Evolutionary conservation across 2,888 invertebrate species (phyloP), one percentile per base, ranked within the genome.

Genomic region (Geotrupes spiniger): DNA sequence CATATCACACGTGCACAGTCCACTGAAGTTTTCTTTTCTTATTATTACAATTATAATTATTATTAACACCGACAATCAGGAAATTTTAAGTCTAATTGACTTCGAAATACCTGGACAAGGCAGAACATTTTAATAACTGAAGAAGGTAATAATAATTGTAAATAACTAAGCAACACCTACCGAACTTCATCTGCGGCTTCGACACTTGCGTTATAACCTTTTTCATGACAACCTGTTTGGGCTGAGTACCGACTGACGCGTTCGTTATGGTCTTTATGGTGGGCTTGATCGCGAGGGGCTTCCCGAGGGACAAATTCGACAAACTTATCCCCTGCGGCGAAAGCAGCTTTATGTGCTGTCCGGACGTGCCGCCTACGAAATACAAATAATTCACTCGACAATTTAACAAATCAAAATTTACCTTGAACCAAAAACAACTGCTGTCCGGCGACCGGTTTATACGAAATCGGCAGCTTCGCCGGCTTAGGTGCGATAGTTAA

Each of bases 401-500:
- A 21, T 21, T 21, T 21, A 6, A n/a, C n/a, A n/a, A n/a, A n/a
- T n/a, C 6, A 21, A 21, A 21, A 4, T 26, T 36, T 56, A 66
- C 73, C 70, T 63, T 78, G 78, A 11, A 79, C 61, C 28, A 74
- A 67, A 12, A 78, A 59, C 38, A 78, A 63, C 52, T 76, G 74
- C 28, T 78, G 77, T 46, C 75, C 75, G 0, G 63, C 48, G 11
- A 68, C 60, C 4, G 70, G 66, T 57, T 72, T 71, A 21, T 72
- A 59, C 14, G 71, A 55, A 16, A 73, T 62, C 4, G 71, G 72
- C 15, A 72, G 57, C 57, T 63, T 63, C 3, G 69, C 55, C 0
- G 74, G 76, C 58, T 75, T 79, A 0, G 79, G 79, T 0, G 79
- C 79, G 51, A 79, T 79, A 1, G 78, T 75, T 1, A 79, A 71